These are phyloP conservation scores for Dysdera silvatica DNA, from an alignment of 1,140 invertebrate species.

Conservation along the genomic window DNA sequence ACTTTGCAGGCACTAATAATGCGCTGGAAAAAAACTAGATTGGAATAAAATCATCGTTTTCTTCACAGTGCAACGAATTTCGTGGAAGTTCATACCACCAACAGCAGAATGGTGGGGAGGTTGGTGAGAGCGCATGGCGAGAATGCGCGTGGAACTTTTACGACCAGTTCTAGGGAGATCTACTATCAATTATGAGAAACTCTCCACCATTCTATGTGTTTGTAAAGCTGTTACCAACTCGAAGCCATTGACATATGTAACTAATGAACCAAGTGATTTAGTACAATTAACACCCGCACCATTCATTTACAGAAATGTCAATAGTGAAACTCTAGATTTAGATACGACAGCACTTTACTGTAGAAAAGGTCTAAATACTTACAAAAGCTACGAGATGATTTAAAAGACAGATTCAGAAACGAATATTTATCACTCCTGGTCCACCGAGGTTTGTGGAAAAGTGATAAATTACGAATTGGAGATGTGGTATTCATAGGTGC, in stretches of 20 bases:
- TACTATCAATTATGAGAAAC: slow-evolving; percentile 37
- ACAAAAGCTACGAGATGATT: background rate
- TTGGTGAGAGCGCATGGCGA: too few species aligned
- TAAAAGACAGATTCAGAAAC: background rate
- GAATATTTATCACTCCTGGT: background rate
- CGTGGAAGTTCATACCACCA: slow-evolving; percentile 44
- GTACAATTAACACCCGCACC: slow-evolving; percentile 35
- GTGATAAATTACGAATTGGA: background rate
- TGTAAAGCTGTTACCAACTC: slow-evolving; percentile 42
- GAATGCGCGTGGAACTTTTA: slow-evolving; percentile 22
- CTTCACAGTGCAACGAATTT: slow-evolving; percentile 36
- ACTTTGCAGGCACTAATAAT: slow-evolving; percentile 38
- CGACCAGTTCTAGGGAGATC: slow-evolving; percentile 14
- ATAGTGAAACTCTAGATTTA: background rate
- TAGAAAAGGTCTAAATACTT: background rate
- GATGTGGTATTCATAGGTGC: background rate
- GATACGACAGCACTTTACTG: background rate
- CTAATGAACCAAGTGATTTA: slow-evolving; percentile 37
- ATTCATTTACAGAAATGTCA: background rate
- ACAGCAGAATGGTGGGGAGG: slow-evolving; percentile 34
- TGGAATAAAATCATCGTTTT: slow-evolving; percentile 28
- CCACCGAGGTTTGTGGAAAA: background rate
- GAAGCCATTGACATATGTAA: slow-evolving; percentile 39
- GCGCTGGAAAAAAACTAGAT: slow-evolving; percentile 34
- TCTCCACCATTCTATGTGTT: slow-evolving; percentile 36